phyloP scores from a whole-genome alignment of 2,113 vertebrate species.

The Nibea coibor region DNA sequence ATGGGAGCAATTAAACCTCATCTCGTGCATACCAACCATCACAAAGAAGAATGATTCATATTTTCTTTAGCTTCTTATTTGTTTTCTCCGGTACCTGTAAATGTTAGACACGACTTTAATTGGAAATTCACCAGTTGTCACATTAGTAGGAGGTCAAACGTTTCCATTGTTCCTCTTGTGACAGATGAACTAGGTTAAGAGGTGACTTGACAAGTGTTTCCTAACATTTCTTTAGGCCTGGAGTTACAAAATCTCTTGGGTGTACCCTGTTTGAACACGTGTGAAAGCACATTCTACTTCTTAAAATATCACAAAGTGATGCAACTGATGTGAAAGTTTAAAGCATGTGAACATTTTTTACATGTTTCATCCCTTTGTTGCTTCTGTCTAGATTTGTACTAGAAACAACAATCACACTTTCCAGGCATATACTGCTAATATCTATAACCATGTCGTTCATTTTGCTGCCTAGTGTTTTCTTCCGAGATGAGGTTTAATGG shows the following conservation, averaged over 20 bases:
- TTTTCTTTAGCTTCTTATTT: not conserved
- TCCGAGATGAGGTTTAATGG: not conserved
- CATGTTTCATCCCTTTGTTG: not conserved
- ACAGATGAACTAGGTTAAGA: not conserved
- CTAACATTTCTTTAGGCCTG: constrained; percentile 10
- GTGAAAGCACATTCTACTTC: constrained; percentile 14
- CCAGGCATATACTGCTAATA: not conserved
- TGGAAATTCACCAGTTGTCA: not conserved
- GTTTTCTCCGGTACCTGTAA: not conserved
- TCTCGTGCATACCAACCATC: not conserved
- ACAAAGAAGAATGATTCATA: not conserved
- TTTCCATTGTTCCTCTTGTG: not conserved
- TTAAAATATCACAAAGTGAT: constrained; percentile 18
- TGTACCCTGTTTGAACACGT: not conserved
- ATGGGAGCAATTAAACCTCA: not conserved
- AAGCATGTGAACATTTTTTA: not conserved
- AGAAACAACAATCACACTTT: not conserved
- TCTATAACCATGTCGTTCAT: not conserved
- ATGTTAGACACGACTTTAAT: not conserved
- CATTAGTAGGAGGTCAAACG: not conserved
- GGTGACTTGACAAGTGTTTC: constrained; percentile 21
- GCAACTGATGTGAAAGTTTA: constrained; percentile 12
- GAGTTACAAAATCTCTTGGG: constrained; percentile 27
- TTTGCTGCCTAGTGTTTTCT: not conserved
- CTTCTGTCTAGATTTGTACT: not conserved